Conservation (phyloP, 2,113 vertebrate genomes). For the Brachypodius melanocephalos region DNA sequence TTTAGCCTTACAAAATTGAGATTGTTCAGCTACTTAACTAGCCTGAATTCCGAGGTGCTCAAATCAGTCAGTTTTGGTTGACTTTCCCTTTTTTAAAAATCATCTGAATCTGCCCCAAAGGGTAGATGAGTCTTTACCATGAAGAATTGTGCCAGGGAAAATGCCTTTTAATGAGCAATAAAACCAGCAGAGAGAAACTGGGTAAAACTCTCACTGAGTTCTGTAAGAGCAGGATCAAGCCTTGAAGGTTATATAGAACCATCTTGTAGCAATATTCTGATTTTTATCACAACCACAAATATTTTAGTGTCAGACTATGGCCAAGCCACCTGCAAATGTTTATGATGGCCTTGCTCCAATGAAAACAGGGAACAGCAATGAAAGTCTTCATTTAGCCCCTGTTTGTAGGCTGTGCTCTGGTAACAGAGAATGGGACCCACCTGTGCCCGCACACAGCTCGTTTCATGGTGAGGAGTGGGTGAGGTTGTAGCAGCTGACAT, state of each 20-base stretch:
- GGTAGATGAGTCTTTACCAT: constrained; percentile 65
- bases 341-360: constrained; percentile 80
- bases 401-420: constrained; percentile 57
- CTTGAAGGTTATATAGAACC: constrained; percentile 73
- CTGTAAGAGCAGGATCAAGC: constrained; percentile 40
- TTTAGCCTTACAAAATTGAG: neutral
- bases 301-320: constrained; percentile 84
- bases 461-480: constrained; percentile 36
- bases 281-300: constrained; percentile 87
- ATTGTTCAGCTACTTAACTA: neutral
- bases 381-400: constrained; percentile 80
- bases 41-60: neutral
- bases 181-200: constrained; percentile 62
- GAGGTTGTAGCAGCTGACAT: constrained; percentile 47
- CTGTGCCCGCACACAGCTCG: constrained; percentile 67
- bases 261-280: constrained; percentile 85
- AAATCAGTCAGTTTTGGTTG: neutral
- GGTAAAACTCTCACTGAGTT: constrained; percentile 42
- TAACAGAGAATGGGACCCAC: constrained; percentile 74
- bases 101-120: constrained; percentile 60
- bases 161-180: constrained; percentile 71
- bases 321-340: constrained; percentile 87
- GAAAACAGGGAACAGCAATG: constrained; percentile 82
- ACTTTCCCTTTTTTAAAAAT: neutral
- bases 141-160: constrained; percentile 66